phyloP scores from a whole-genome alignment of 2,888 invertebrate genomes.

The Coelogynopora nodosa region DNA sequence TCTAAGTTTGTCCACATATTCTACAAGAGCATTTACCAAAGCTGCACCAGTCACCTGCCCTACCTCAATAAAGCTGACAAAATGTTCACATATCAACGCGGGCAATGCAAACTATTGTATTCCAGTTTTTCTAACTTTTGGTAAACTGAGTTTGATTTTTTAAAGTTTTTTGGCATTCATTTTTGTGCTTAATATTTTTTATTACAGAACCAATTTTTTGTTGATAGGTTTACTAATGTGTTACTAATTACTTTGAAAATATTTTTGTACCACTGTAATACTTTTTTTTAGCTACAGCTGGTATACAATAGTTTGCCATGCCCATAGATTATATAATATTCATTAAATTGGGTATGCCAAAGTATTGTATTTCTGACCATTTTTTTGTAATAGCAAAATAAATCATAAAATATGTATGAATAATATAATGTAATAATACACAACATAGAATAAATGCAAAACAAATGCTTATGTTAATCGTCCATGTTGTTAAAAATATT shows the following conservation, averaged over 20 bases:
- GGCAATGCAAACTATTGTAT: background rate
- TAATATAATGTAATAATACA: background rate
- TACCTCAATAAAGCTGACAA: background rate
- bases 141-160: background rate
- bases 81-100: no score
- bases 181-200: background rate
- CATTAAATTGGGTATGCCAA: conserved; percentile 24
- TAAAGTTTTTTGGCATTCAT: conserved; percentile 17
- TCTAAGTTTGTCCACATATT: background rate
- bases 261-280: conserved; percentile 12
- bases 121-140: background rate
- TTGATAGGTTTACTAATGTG: conserved; percentile 11
- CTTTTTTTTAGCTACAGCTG: background rate
- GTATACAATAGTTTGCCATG: conserved; percentile 8
- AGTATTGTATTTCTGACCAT: conserved; percentile 16
- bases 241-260: conserved; percentile 5
- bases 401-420: conserved; percentile 23
- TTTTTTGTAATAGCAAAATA: conserved; percentile 18
- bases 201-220: conserved; percentile 1
- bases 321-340: conserved; percentile 27
- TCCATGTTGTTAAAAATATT: background rate
- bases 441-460: background rate
- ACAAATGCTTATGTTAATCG: background rate
- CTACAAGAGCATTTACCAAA: background rate
- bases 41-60: background rate